phyloP scores from a whole-genome alignment of 2,797 vertebrate genomes.

The Etheostoma nigrum region DNA sequence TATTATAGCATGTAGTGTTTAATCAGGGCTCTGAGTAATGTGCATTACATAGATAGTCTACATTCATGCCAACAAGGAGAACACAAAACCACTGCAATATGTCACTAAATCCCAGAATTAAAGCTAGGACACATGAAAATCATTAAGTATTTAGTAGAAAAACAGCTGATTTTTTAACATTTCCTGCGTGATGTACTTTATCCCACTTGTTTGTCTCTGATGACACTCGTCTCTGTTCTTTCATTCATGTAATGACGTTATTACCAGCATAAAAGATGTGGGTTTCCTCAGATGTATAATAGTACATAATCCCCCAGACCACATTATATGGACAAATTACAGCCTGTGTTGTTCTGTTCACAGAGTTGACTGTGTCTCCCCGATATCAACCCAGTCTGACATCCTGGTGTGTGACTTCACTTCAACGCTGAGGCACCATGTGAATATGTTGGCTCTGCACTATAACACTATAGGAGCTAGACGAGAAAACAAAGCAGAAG shows the following conservation, averaged over 20 bases:
- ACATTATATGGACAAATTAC: constrained; percentile 57
- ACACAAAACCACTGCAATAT: constrained; percentile 20
- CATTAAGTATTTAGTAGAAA: constrained; percentile 27
- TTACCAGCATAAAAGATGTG: constrained; percentile 46
- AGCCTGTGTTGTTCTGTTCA: constrained; percentile 37
- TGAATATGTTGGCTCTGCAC: constrained; percentile 41
- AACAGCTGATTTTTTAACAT: constrained; percentile 29
- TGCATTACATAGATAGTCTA: constrained; percentile 11
- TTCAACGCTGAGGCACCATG: constrained; percentile 40
- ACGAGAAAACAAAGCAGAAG: constrained; percentile 35
- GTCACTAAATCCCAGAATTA: constrained; percentile 17
- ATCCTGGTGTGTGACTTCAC: constrained; percentile 53
- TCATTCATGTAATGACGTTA: constrained; percentile 46
- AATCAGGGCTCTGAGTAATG: background rate
- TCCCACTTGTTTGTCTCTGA: constrained; percentile 44
- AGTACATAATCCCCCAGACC: constrained; percentile 50
- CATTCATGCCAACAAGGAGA: constrained; percentile 10
- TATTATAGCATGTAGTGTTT: constrained; percentile 10
- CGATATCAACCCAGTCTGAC: constrained; percentile 44
- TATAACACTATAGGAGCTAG: constrained; percentile 3
- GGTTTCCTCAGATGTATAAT: constrained; percentile 58
- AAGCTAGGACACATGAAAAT: constrained; percentile 32
- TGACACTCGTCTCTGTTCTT: constrained; percentile 39
- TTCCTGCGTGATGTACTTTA: constrained; percentile 25
- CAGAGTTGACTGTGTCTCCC: constrained; percentile 33